Evolutionary conservation across 2,113 vertebrate species (phyloP).

Genomic region (Verasper variegatus): DNA sequence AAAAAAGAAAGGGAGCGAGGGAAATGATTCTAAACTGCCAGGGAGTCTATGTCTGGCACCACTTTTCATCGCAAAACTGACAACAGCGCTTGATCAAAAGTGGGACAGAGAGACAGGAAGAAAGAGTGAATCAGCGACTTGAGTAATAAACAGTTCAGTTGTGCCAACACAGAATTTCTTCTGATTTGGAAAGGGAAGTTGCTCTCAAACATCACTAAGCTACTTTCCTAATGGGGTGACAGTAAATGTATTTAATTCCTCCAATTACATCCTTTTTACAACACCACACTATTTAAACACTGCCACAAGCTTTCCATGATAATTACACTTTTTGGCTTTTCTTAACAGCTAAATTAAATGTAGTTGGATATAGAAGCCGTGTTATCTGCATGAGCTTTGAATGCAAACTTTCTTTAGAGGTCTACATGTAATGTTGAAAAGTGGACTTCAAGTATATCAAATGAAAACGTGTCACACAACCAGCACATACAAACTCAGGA

Average conservation of each 20-base stretch:
- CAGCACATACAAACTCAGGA: neutral
- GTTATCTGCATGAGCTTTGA: too few relatives aligned
- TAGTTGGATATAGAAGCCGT: neutral
- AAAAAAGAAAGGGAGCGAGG: conserved; percentile 28
- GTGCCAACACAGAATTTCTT: neutral
- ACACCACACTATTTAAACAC: neutral
- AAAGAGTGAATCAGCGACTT: conserved; percentile 10
- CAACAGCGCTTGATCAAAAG: conserved; percentile 57
- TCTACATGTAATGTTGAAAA: neutral
- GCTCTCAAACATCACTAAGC: too few relatives aligned
- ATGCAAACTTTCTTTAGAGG: neutral
- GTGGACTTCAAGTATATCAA: neutral
- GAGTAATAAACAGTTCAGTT: conserved; percentile 6
- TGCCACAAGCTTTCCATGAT: conserved; percentile 10
- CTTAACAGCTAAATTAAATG: neutral
- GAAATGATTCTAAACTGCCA: conserved; percentile 55
- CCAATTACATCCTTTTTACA: neutral
- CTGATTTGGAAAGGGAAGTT: too few relatives aligned
- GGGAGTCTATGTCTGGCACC: conserved; percentile 50
- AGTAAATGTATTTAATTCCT: neutral
- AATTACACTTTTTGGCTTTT: neutral
- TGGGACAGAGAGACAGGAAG: neutral
- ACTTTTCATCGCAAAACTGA: conserved; percentile 59
- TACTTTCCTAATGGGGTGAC: too few relatives aligned
- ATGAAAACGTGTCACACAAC: neutral